Percentiles rank a stretch among this genome's conserved stretches.
phyloP scores from a whole-genome alignment of 2,888 invertebrate genomes.

The Caenorhabditis sinica region DNA sequence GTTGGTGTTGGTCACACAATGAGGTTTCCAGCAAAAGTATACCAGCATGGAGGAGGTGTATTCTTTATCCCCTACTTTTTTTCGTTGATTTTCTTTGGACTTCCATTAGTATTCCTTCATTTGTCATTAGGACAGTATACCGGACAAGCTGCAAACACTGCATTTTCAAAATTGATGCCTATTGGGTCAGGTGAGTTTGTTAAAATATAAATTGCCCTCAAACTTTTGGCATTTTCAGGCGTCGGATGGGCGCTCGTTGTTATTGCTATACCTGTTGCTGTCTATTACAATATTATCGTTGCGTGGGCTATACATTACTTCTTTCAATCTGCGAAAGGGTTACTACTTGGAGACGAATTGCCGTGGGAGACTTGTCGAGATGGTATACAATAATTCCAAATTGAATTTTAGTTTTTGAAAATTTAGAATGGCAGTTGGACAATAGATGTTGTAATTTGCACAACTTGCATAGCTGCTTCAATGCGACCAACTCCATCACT shows the following conservation, averaged over 20 bases:
- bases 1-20: conserved; percentile 82
- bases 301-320: conserved; percentile 82
- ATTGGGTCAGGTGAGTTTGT: conserved; percentile 75
- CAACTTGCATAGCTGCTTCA: conserved; percentile 71
- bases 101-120: conserved; percentile 82
- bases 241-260: conserved; percentile 83
- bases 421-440: conserved; percentile 76
- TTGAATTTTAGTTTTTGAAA: not conserved
- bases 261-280: conserved; percentile 80
- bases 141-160: conserved; percentile 77
- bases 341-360: conserved; percentile 64
- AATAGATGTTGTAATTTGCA: conserved; percentile 80
- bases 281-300: conserved; percentile 82
- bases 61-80: conserved; percentile 82
- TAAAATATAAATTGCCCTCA: not conserved
- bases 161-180: conserved; percentile 81
- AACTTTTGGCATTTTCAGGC: conserved; percentile 73
- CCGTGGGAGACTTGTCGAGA: conserved; percentile 78
- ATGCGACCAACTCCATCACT: conserved; percentile 74
- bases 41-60: conserved; percentile 79
- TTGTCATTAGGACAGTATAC: conserved; percentile 81
- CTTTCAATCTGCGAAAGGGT: conserved; percentile 78
- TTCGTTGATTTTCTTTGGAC: conserved; percentile 79
- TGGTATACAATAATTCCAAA: conserved; percentile 43
- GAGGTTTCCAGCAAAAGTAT: conserved; percentile 81